Evolutionary conservation across 2,797 vertebrate species (phyloP).

Genomic region (Syngnathus acus): DNA sequence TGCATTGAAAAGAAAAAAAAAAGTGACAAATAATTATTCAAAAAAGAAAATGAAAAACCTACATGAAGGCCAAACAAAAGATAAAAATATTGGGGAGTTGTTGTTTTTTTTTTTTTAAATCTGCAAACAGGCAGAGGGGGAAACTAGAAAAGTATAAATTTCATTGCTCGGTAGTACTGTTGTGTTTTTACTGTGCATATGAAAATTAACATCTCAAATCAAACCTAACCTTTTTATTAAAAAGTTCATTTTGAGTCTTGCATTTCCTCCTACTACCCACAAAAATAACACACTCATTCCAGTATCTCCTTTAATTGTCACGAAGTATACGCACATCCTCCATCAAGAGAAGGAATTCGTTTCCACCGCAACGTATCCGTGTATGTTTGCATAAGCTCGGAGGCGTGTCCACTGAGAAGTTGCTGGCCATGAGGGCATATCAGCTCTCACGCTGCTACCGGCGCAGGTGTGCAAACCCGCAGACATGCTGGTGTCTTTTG

Average conservation of each 20-base stretch:
- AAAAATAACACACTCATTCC: neutral
- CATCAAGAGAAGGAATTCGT: slow-evolving; percentile 21
- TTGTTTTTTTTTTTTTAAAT: too few species aligned
- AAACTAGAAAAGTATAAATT: too few species aligned
- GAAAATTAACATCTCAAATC: too few species aligned
- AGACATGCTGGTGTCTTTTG: slow-evolving; percentile 40
- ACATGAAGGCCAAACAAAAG: too few species aligned
- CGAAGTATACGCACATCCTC: neutral
- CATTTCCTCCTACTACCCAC: neutral
- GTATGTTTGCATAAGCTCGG: slow-evolving; percentile 51
- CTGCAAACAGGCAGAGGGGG: too few species aligned
- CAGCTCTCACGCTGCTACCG: slow-evolving; percentile 50
- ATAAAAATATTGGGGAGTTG: too few species aligned
- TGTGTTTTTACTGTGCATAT: too few species aligned
- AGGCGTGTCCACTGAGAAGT: slow-evolving; percentile 50
- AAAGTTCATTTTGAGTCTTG: neutral
- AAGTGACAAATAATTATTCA: too few species aligned
- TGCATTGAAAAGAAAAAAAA: too few species aligned
- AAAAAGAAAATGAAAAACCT: too few species aligned
- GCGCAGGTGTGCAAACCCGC: slow-evolving; percentile 63
- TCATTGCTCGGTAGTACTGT: too few species aligned
- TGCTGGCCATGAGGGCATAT: slow-evolving; percentile 56
- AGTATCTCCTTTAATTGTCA: neutral
- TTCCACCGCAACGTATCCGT: slow-evolving; percentile 34
- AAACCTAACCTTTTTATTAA: too few species aligned